These are phyloP conservation scores for Phataginus tricuspis DNA, from an alignment of 2,797 vertebrate species.

Conservation along the genomic window DNA sequence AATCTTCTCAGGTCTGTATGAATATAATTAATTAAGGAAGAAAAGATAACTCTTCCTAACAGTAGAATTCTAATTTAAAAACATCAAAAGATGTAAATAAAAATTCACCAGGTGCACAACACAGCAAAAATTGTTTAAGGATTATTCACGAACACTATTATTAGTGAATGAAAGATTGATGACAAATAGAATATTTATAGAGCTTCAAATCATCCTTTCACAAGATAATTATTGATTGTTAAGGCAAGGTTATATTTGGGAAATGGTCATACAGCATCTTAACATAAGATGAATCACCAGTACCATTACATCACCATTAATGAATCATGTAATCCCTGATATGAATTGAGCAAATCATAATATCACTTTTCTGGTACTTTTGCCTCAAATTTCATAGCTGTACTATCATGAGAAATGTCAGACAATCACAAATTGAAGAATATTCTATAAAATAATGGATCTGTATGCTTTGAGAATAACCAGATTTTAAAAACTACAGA, in stretches of 20 bases:
- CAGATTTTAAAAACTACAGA: neutral
- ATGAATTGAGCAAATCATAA: neutral
- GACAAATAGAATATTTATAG: neutral
- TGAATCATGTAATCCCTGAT: neutral
- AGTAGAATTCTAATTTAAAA: neutral
- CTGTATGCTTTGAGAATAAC: neutral
- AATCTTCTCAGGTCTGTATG: neutral
- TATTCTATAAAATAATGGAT: neutral
- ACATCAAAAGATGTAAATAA: neutral
- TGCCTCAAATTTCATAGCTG: neutral
- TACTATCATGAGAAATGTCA: neutral
- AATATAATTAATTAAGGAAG: neutral
- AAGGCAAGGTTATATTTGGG: neutral
- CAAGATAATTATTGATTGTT: neutral
- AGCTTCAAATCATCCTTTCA: neutral
- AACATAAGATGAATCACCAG: neutral
- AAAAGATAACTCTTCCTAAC: neutral
- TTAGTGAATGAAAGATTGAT: neutral
- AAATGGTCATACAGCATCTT: neutral
- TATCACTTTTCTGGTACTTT: neutral
- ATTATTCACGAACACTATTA: neutral
- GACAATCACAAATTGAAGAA: neutral
- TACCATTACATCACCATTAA: neutral
- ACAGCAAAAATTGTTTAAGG: neutral
- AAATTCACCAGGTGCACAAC: neutral